Base-by-base conservation (phyloP, 2,113 vertebrate genomes). In the Steatornis caripensis region DNA sequence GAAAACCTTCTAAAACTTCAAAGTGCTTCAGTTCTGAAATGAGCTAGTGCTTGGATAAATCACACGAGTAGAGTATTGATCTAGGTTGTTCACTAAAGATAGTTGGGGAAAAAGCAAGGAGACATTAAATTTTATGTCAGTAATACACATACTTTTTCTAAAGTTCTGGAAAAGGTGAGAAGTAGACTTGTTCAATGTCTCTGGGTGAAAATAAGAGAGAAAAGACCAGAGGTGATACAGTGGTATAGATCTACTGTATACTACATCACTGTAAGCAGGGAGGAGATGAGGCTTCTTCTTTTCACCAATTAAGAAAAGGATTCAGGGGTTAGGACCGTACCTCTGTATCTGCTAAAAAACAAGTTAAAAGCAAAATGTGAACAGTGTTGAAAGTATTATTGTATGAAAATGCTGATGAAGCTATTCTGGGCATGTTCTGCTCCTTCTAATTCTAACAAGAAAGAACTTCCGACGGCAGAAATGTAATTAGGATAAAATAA, bases 401-500 rank as follows among this genome's bases (percentile, higher is more conserved):
- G 27, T 12, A 64, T 26, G 19, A 84, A 87, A 94, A 78, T 29
- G 21, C 43, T 87, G 60, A 60, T 53, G 16, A 58, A 79, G 22
- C 11, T 92, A 30, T 71, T 74, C 29, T 81, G 54, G 22, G 46
- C 41, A 66, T 88, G 32, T n/a, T 74, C 29, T 77, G 32, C 20
- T 95, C 36, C 22, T 60, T 57, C 36, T 89, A 66, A 71, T 87
- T 88, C n/a, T 79, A 85, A 75, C 10, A 79, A 19, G 9, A 95
- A 72, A 82, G 41, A 89, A 69, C 79, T 86, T 89, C 34, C 2
- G 45, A 76, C 57, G 77, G 30, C 39, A 89, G 60, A 91, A 94
- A 91, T 62, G 23, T 94, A 93, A 91, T 87, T 82, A 84, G 65
- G 51, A 68, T 87, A 11, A 91, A 92, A 89, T 64, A 75, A 89